Evolutionary conservation across 2,113 vertebrate genomes (phyloP).

Genomic region (Raja brachyura): DNA sequence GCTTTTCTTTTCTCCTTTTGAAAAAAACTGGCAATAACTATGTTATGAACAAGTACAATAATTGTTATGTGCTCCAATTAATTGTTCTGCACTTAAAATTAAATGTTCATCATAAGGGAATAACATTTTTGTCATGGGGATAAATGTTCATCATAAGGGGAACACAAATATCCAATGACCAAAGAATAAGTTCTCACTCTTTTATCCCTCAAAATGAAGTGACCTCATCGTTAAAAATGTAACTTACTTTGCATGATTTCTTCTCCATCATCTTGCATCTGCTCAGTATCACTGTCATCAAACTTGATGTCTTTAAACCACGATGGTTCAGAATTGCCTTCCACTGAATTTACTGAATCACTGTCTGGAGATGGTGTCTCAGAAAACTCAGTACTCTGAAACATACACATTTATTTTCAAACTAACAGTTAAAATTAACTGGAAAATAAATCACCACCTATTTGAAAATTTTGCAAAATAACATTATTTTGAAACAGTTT

Average conservation of each 20-base stretch:
- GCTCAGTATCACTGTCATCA: conserved; percentile 95
- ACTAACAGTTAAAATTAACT: neutral
- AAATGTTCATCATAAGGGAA: no score
- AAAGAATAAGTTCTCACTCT: neutral
- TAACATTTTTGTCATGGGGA: no score
- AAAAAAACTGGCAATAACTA: neutral
- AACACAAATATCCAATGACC: neutral
- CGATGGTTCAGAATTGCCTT: conserved; percentile 94
- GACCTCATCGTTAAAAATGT: conserved; percentile 39
- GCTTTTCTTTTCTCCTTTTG: neutral
- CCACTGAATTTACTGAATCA: conserved; percentile 88
- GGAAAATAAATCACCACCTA: neutral
- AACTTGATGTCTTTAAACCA: conserved; percentile 99
- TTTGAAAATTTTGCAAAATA: neutral
- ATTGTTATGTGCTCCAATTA: neutral
- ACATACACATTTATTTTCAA: conserved; percentile 33
- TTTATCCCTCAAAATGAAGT: neutral
- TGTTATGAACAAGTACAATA: neutral
- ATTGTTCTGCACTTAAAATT: neutral
- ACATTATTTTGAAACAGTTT: neutral
- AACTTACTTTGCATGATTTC: conserved; percentile 80
- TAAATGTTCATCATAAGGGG: neutral
- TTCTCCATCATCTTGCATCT: conserved; percentile 82
- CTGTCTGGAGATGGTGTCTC: conserved; percentile 96
- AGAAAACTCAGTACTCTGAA: conserved; percentile 86